Conservation (phyloP, 1,140 invertebrate genomes). For the Trachymyrmex cornetzi region DNA sequence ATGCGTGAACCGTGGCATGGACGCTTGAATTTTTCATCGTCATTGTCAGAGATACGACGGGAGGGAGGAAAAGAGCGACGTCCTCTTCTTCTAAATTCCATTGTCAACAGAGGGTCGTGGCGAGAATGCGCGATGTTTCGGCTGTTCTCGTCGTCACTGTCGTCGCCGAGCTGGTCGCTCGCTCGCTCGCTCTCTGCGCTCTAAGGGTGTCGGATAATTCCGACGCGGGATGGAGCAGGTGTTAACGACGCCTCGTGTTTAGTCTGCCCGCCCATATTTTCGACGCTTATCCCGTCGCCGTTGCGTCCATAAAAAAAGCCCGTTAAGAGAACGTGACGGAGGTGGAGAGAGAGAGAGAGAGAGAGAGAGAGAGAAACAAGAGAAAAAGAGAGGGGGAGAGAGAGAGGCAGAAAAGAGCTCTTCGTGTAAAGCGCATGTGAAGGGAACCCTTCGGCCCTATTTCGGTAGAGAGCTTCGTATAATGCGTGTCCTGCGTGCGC, state of each 20-base stretch:
- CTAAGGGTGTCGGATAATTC: slow-evolving; percentile 73
- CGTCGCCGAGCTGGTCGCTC: neutral
- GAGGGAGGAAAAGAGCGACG: neutral
- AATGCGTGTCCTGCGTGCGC: slow-evolving; percentile 78
- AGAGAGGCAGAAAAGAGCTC: neutral
- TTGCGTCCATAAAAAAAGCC: slow-evolving; percentile 55
- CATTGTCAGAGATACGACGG: slow-evolving; percentile 24
- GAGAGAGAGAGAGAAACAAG: neutral
- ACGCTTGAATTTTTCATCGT: slow-evolving; percentile 54
- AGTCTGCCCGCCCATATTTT: slow-evolving; percentile 75
- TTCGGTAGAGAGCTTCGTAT: slow-evolving; percentile 57
- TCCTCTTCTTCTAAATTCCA: slow-evolving; percentile 46
- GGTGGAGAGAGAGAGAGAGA: neutral
- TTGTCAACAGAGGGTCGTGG: slow-evolving; percentile 64
- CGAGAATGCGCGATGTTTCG: slow-evolving; percentile 50
- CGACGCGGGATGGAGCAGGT: slow-evolving; percentile 81
- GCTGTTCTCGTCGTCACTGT: slow-evolving; percentile 11
- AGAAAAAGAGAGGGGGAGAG: neutral
- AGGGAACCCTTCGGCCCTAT: slow-evolving; percentile 57
- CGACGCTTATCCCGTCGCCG: slow-evolving; percentile 71
- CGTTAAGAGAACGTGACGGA: neutral
- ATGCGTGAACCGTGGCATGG: neutral
- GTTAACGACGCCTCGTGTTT: slow-evolving; percentile 81
- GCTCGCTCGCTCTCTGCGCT: neutral
- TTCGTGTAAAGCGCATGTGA: slow-evolving; percentile 3